A percentile compares a stretch with the other conserved stretches of the same genome.
Conservation (phyloP, 2,888 invertebrate species). For the Oxystoma pomonae region DNA sequence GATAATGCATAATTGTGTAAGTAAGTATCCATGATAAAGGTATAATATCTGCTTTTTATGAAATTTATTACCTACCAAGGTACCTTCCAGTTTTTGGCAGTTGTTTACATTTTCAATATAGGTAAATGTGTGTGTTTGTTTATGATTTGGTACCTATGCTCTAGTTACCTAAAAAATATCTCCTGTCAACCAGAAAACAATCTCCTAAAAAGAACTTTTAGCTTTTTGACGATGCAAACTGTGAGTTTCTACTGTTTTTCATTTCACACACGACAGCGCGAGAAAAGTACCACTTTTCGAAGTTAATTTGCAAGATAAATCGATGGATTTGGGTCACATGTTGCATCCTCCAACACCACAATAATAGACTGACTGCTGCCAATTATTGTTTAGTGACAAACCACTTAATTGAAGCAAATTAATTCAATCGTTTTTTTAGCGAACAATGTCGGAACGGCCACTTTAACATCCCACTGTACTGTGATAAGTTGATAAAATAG, state of each 20-base stretch:
- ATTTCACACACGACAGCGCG: background rate
- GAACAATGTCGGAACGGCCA: constrained; percentile 5
- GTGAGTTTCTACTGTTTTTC: background rate
- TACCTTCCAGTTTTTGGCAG: too few relatives aligned
- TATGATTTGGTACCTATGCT: too few relatives aligned
- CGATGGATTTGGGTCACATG: constrained; percentile 50
- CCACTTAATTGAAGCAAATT: constrained; percentile 38
- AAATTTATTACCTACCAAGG: too few relatives aligned
- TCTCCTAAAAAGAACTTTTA: too few relatives aligned
- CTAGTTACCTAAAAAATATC: too few relatives aligned
- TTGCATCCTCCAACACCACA: constrained; percentile 38
- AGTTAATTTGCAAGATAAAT: constrained; percentile 31
- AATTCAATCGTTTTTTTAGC: constrained; percentile 39
- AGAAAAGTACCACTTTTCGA: constrained; percentile 6
- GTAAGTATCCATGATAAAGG: too few relatives aligned
- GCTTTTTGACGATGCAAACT: background rate
- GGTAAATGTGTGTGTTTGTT: too few relatives aligned
- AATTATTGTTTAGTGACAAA: constrained; percentile 22
- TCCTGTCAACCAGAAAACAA: too few relatives aligned
- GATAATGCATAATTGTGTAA: too few relatives aligned
- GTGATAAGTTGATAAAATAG: constrained; percentile 24
- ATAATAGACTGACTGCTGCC: constrained; percentile 24
- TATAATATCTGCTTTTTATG: too few relatives aligned
- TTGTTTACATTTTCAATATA: too few relatives aligned
- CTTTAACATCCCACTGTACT: background rate